These are phyloP conservation scores for Potamilus streckersoni DNA, from an alignment of 1,140 invertebrate species.

Conservation along the genomic window DNA sequence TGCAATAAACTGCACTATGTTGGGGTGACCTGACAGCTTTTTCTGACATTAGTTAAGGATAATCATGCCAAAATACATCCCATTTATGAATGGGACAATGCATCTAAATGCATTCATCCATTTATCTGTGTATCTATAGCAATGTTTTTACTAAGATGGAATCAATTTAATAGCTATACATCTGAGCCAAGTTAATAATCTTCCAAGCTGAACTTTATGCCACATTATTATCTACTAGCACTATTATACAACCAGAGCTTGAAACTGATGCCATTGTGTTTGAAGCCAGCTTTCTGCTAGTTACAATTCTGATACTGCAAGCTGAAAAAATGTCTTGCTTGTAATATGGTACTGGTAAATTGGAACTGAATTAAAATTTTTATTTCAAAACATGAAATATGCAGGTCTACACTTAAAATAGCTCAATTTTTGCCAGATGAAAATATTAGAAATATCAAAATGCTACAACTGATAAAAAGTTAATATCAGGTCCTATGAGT, in stretches of 20 bases:
- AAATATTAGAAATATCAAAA: constrained; percentile 1
- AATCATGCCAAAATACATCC: constrained; percentile 5
- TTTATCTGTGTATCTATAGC: neutral
- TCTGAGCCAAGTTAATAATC: no score
- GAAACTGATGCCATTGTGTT: no score
- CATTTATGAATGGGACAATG: neutral
- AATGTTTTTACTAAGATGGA: neutral
- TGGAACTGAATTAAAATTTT: no score
- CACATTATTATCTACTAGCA: no score
- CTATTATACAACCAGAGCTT: no score
- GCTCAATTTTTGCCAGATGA: constrained; percentile 3
- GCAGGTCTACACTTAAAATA: neutral
- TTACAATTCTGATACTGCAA: no score
- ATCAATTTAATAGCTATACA: no score
- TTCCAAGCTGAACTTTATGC: no score
- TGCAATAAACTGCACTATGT: constrained; percentile 71
- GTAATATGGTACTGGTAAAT: no score
- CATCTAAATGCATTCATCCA: neutral
- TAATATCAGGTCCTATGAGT: neutral
- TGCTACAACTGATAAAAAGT: neutral
- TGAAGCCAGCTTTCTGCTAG: no score
- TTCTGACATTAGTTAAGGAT: constrained; percentile 63
- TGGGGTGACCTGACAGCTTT: constrained; percentile 71
- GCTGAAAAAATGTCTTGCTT: no score
- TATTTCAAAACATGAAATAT: neutral